Evolutionary conservation across 2,797 vertebrate species (phyloP).

Genomic region (Antrozous pallidus): DNA sequence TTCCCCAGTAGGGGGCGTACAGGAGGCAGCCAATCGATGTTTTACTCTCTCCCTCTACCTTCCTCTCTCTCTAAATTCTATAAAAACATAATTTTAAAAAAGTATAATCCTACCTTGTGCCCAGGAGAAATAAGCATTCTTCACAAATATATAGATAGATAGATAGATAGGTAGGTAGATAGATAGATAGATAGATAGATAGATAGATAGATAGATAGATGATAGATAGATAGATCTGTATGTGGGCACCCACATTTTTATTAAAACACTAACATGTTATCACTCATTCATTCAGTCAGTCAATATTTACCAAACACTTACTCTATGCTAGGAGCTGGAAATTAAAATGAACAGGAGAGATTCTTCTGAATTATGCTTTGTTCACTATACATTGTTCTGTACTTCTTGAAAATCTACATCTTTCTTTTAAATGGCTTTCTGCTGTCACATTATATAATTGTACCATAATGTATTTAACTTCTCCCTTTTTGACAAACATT

Average conservation of each 20-base stretch:
- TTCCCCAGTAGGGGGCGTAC: too few relatives aligned
- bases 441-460: not conserved
- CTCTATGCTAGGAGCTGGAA: not conserved
- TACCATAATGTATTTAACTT: not conserved
- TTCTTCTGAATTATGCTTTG: too few relatives aligned
- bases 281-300: not conserved
- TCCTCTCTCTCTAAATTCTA: too few relatives aligned
- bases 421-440: not conserved
- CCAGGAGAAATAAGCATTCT: not conserved
- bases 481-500: not conserved
- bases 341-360: not conserved
- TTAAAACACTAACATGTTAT: not conserved
- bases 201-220: too few relatives aligned
- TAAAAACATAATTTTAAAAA: too few relatives aligned
- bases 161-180: too few relatives aligned
- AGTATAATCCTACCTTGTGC: not conserved
- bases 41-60: too few relatives aligned
- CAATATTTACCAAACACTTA: not conserved
- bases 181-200: too few relatives aligned
- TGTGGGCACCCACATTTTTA: not conserved
- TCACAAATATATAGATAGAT: too few relatives aligned
- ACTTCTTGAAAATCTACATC: not conserved
- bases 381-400: not conserved
- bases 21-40: too few relatives aligned
- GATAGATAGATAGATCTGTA: too few relatives aligned